Conservation (phyloP, 2,113 vertebrate species). For the Sorex araneus region DNA sequence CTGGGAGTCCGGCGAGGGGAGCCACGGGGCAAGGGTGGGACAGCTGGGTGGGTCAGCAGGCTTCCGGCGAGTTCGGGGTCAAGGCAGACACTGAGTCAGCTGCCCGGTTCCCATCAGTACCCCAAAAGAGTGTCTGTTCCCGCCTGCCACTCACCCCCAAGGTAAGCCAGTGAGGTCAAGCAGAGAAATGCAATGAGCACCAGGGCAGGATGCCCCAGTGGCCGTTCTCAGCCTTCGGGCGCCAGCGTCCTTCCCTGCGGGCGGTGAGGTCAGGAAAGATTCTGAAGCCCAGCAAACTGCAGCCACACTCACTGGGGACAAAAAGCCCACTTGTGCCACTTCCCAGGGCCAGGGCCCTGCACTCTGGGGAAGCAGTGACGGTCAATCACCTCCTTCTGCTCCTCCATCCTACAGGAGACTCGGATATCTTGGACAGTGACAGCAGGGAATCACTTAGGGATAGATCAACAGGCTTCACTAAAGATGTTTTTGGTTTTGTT, state of each 20-base stretch:
- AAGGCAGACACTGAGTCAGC: neutral
- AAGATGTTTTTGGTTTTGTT: neutral
- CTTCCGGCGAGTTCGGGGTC: neutral
- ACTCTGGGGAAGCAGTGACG: neutral
- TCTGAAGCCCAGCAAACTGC: neutral
- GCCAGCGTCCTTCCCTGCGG: neutral
- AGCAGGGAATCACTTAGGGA: neutral
- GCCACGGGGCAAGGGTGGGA: neutral
- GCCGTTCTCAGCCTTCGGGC: fast-evolving
- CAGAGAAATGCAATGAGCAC: neutral
- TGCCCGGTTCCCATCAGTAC: neutral
- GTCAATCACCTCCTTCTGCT: neutral
- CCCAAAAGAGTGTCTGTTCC: neutral
- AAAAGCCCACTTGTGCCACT: no score
- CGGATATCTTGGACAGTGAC: neutral
- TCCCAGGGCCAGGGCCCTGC: no score
- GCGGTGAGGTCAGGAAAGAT: neutral
- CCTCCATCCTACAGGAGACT: neutral
- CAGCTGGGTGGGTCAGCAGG: no score
- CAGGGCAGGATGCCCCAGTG: no score
- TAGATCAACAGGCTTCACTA: neutral
- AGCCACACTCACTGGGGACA: neutral
- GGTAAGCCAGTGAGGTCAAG: neutral
- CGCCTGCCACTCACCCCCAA: neutral
- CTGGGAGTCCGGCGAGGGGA: neutral